A percentile compares a stretch with the other conserved stretches of the same genome.
These are phyloP conservation scores for Petroica traversi DNA, from an alignment of 2,113 vertebrate genomes.

Conservation along the genomic window DNA sequence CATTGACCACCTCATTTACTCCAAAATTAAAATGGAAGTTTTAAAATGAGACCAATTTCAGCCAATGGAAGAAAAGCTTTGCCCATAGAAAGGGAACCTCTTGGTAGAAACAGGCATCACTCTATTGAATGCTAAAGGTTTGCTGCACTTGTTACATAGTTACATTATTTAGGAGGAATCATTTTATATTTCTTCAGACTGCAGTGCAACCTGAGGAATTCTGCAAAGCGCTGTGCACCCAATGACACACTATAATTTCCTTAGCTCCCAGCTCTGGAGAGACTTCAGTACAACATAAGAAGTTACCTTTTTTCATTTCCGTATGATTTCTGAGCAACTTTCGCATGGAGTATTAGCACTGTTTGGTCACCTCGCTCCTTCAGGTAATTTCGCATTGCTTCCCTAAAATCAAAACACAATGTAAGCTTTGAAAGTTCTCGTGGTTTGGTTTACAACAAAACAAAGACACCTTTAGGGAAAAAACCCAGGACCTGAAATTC, in stretches of 20 bases:
- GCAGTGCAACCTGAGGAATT: neutral
- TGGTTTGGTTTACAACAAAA: neutral
- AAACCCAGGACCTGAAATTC: neutral
- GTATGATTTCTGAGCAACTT: conserved; percentile 98
- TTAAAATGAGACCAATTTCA: neutral
- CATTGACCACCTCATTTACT: neutral
- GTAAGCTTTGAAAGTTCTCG: neutral
- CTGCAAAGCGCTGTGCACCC: fast-evolving
- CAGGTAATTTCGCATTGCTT: conserved; percentile 99
- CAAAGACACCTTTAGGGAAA: neutral
- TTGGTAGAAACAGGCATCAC: neutral
- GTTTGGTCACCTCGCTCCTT: conserved; percentile 99
- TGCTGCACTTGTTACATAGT: neutral
- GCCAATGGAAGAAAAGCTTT: neutral
- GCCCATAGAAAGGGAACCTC: neutral
- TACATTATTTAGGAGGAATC: neutral
- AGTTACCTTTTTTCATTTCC: conserved; percentile 96
- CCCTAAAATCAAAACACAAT: conserved; percentile 76
- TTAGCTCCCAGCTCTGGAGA: neutral
- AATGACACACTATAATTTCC: neutral
- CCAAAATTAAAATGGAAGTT: neutral
- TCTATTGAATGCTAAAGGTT: neutral
- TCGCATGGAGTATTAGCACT: conserved; percentile 98
- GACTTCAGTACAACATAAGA: neutral
- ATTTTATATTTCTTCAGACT: neutral